Evolutionary conservation across 2,797 vertebrate species (phyloP).

Genomic region (Hemibagrus guttatus): DNA sequence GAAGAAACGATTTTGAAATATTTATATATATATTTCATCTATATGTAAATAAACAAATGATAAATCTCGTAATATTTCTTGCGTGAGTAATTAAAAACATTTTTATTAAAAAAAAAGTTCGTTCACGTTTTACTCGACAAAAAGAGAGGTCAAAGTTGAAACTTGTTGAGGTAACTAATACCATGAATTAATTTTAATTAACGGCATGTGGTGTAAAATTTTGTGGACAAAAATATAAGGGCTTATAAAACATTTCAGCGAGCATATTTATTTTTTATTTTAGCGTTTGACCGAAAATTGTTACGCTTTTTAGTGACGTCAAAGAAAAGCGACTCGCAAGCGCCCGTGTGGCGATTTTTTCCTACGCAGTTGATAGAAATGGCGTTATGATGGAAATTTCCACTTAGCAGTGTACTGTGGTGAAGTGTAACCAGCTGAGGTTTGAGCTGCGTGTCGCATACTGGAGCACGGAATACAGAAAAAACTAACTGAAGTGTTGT

Average conservation of each 20-base stretch:
- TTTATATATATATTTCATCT: too few species aligned
- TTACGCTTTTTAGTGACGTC: slow-evolving; percentile 42
- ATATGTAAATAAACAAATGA: not conserved
- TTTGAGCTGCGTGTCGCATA: not conserved
- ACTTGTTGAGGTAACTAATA: not conserved
- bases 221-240: too few species aligned
- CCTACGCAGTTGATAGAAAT: slow-evolving; percentile 63
- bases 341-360: slow-evolving; percentile 31
- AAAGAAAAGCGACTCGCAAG: slow-evolving; percentile 50
- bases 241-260: accelerated
- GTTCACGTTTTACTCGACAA: not conserved
- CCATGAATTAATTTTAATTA: not conserved
- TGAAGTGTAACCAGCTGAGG: too few species aligned
- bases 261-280: not conserved
- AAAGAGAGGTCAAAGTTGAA: slow-evolving; percentile 6
- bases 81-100: not conserved
- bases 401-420: not conserved
- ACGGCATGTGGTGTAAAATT: not conserved
- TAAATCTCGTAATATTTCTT: not conserved
- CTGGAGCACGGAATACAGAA: not conserved
- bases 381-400: slow-evolving; percentile 58
- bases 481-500: too few species aligned
- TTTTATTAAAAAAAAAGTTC: too few species aligned
- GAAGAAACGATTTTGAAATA: not conserved
- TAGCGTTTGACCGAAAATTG: not conserved